A percentile compares a stretch with the other conserved stretches of the same genome.
These are phyloP conservation scores for Melieria crassipennis DNA, from an alignment of 2,888 invertebrate genomes.

Conservation along the genomic window DNA sequence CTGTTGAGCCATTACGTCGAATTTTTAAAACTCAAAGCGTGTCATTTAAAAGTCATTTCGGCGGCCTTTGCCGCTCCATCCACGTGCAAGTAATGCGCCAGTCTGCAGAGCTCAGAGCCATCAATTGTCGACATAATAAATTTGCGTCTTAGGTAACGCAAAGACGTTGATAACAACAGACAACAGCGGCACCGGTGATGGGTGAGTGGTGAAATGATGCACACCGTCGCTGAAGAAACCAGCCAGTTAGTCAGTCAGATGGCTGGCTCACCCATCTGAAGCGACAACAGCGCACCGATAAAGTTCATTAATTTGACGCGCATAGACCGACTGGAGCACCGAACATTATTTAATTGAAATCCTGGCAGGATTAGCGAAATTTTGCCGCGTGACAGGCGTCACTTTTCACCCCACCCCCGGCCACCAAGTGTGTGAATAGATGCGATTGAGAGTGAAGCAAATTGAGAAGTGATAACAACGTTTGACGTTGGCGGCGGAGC, in stretches of 20 bases:
- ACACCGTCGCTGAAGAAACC: background rate
- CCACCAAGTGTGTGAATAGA: background rate
- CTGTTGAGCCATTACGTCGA: too few relatives aligned
- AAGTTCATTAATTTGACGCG: slow-evolving; percentile 18
- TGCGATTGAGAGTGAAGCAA: background rate
- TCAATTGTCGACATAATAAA: too few relatives aligned
- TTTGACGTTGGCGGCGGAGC: background rate
- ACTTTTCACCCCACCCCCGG: too few relatives aligned
- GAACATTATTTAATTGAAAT: slow-evolving; percentile 47
- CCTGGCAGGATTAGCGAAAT: slow-evolving; percentile 39
- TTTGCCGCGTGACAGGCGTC: too few relatives aligned
- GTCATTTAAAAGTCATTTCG: too few relatives aligned
- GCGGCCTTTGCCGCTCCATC: too few relatives aligned
- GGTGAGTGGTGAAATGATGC: slow-evolving; percentile 7
- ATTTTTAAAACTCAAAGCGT: too few relatives aligned
- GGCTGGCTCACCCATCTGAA: too few relatives aligned
- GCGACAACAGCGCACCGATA: background rate
- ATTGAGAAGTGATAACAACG: background rate
- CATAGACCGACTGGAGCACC: slow-evolving; percentile 24
- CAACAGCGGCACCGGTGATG: background rate
- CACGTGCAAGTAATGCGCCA: too few relatives aligned
- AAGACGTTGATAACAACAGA: background rate
- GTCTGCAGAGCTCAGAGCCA: too few relatives aligned
- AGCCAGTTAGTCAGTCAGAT: too few relatives aligned
- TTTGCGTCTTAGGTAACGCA: background rate